Conservation (phyloP, 2,113 vertebrate genomes). For the Lophius piscatorius region DNA sequence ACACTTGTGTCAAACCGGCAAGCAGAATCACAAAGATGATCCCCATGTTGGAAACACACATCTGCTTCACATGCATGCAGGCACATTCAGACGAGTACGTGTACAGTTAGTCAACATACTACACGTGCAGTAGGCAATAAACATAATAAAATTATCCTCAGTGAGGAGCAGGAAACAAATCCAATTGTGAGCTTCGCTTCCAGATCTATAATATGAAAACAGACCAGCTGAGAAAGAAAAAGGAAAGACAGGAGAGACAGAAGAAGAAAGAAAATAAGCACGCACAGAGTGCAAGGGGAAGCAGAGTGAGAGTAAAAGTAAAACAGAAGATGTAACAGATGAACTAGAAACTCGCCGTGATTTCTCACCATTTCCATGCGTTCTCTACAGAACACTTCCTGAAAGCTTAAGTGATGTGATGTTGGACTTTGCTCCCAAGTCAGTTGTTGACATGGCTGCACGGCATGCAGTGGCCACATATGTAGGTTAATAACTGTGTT, state of each 20-base stretch:
- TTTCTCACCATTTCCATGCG: not conserved
- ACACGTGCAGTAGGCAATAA: not conserved
- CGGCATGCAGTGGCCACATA: no score
- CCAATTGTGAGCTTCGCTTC: not conserved
- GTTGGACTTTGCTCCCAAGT: slow-evolving; percentile 62
- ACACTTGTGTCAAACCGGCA: slow-evolving; percentile 34
- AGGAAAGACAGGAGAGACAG: not conserved
- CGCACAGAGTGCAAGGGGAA: no score
- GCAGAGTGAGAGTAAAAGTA: not conserved
- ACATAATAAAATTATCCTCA: not conserved
- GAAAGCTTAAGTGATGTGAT: slow-evolving; percentile 20
- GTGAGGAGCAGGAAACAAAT: not conserved
- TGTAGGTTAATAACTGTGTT: no score
- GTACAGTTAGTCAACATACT: slow-evolving; percentile 3
- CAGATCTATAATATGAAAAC: not conserved
- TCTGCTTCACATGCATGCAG: not conserved
- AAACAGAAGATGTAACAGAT: slow-evolving; percentile 1
- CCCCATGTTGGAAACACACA: slow-evolving; percentile 80
- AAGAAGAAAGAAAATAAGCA: not conserved
- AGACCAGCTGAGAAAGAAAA: not conserved
- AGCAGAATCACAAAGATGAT: slow-evolving; percentile 22
- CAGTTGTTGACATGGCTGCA: slow-evolving; percentile 28
- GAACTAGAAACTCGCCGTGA: not conserved
- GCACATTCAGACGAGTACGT: not conserved
- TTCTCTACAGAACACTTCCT: slow-evolving; percentile 48